A percentile compares a stretch with the other conserved stretches of the same genome.
Evolutionary conservation across 2,797 vertebrate species (phyloP).

Genomic region (Chelonia mydas): DNA sequence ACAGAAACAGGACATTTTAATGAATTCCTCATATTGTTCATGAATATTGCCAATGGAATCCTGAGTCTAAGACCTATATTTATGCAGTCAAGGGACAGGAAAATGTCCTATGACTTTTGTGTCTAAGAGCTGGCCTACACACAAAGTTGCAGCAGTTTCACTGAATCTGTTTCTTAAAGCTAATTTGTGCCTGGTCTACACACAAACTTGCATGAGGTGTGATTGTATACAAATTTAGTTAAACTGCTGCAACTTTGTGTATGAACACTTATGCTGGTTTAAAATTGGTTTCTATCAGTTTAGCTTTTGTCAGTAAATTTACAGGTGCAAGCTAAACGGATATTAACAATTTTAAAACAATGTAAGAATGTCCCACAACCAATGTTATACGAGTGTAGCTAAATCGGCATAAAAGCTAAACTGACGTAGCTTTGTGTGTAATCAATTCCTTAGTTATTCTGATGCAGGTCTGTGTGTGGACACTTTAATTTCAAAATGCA

Average conservation of each 20-base stretch:
- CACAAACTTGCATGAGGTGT: background rate
- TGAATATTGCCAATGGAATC: background rate
- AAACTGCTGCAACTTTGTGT: background rate
- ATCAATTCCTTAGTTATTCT: background rate
- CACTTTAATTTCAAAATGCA: background rate
- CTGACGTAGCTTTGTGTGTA: background rate
- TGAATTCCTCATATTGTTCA: background rate
- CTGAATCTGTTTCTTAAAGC: background rate
- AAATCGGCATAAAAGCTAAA: background rate
- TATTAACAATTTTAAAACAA: background rate
- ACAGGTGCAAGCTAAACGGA: too few relatives aligned
- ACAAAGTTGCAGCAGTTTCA: background rate
- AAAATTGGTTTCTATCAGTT: background rate
- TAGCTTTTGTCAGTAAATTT: background rate
- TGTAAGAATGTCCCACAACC: background rate
- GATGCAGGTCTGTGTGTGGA: rapidly evolving
- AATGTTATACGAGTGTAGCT: background rate
- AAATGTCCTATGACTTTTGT: background rate
- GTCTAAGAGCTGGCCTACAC: background rate
- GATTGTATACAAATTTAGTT: background rate
- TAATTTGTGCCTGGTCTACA: rapidly evolving
- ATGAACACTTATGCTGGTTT: background rate
- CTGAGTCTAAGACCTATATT: background rate
- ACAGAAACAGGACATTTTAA: background rate
- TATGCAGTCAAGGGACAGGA: background rate